A percentile compares a stretch with the other conserved stretches of the same genome.
Conservation (phyloP, 1,140 invertebrate species). For the Plectrocnemia conspersa region DNA sequence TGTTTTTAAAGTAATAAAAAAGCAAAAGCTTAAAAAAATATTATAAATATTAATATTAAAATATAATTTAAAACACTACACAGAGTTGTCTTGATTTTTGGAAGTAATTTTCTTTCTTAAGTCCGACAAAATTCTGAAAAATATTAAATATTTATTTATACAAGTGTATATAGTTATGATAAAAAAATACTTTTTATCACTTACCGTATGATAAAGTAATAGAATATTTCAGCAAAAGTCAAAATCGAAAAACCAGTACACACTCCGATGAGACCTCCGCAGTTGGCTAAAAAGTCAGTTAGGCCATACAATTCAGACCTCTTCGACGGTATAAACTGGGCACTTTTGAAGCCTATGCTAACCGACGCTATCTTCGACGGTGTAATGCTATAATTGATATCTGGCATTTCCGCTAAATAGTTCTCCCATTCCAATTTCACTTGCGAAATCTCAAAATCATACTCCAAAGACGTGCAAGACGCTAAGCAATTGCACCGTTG, state of each 20-base stretch:
- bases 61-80: no score
- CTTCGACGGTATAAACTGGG: constrained; percentile 39
- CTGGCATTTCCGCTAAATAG: neutral
- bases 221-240: constrained; percentile 62
- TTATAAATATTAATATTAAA: no score
- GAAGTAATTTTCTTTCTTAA: neutral
- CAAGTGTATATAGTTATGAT: neutral
- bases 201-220: constrained; percentile 55
- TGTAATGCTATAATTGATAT: neutral
- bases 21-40: no score
- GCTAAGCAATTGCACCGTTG: neutral
- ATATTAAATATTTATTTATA: neutral
- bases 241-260: constrained; percentile 66
- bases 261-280: constrained; percentile 63
- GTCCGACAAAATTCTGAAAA: neutral
- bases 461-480: neutral
- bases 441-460: no score
- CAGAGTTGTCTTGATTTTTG: no score
- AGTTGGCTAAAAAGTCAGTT: constrained; percentile 58
- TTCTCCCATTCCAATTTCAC: neutral
- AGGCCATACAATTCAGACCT: constrained; percentile 53
- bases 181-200: neutral
- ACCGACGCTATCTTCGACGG: neutral
- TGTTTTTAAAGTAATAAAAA: no score
- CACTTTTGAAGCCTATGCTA: constrained; percentile 34